Percentiles rank a stretch among this genome's conserved stretches.
Conservation (phyloP, 1,140 invertebrate species). For the Cherax destructor region DNA sequence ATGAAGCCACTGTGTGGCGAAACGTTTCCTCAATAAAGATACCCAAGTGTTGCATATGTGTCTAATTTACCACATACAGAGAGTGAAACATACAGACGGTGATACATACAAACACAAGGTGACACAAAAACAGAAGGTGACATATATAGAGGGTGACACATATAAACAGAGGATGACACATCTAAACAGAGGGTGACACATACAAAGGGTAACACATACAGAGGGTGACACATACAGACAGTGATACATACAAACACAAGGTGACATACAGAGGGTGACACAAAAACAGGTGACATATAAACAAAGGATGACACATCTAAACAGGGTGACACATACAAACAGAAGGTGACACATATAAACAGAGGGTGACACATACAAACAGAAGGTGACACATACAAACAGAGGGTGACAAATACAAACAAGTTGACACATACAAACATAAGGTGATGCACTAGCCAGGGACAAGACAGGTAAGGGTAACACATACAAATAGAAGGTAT, state of each 20-base stretch:
- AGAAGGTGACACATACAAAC: not conserved
- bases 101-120: not conserved
- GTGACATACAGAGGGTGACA: not conserved
- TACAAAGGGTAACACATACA: not conserved
- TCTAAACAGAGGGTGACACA: not conserved
- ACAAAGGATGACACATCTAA: not conserved
- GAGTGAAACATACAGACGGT: too few relatives aligned
- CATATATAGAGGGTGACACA: not conserved
- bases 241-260: not conserved
- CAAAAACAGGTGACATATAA: not conserved
- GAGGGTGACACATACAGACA: not conserved
- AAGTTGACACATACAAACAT: not conserved
- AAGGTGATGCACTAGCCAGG: too few relatives aligned
- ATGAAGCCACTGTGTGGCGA: too few relatives aligned
- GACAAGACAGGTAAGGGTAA: too few relatives aligned
- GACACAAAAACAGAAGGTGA: not conserved
- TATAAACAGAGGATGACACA: too few relatives aligned
- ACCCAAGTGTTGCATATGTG: too few relatives aligned
- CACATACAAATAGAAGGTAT: too few relatives aligned
- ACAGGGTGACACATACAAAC: not conserved
- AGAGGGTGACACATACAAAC: not conserved
- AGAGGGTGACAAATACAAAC: not conserved
- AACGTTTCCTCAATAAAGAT: too few relatives aligned
- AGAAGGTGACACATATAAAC: not conserved
- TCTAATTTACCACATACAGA: too few relatives aligned